A percentile compares a stretch with the other conserved stretches of the same genome.
Evolutionary conservation across 2,797 vertebrate genomes (phyloP).

Genomic region (Coluber constrictor): DNA sequence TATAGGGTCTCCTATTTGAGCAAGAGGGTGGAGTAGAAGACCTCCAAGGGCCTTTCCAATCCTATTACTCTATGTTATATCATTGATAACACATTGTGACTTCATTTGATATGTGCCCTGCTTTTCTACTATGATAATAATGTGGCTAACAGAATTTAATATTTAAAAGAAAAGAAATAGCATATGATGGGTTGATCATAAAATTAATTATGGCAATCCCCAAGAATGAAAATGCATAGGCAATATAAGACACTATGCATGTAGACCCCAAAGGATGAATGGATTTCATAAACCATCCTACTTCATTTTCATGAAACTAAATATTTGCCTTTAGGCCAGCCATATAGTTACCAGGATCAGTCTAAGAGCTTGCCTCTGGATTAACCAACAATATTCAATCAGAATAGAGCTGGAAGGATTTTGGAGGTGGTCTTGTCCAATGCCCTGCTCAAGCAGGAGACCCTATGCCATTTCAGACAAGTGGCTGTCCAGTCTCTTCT

Average conservation of each 20-base stretch:
- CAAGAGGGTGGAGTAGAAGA: no score
- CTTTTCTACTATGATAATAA: not conserved
- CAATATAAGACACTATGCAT: not conserved
- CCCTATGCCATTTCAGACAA: no score
- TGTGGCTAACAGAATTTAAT: not conserved
- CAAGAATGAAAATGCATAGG: not conserved
- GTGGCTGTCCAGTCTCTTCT: no score
- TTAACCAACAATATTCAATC: not conserved
- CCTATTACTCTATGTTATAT: no score
- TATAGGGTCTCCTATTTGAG: no score
- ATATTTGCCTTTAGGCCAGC: not conserved
- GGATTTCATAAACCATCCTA: not conserved
- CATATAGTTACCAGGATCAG: not conserved
- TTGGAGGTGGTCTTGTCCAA: no score
- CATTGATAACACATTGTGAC: not conserved
- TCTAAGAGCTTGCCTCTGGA: not conserved
- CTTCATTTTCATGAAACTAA: not conserved
- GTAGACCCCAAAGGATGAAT: not conserved
- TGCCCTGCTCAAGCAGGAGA: no score
- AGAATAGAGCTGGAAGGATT: not conserved
- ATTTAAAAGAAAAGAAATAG: not conserved
- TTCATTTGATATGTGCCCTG: not conserved
- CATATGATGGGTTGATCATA: not conserved
- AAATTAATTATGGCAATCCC: not conserved
- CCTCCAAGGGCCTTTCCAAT: no score